Evolutionary conservation across 2,888 invertebrate genomes (phyloP), one percentile per base, ranked within the genome.

Genomic region (Prosapia bicincta): DNA sequence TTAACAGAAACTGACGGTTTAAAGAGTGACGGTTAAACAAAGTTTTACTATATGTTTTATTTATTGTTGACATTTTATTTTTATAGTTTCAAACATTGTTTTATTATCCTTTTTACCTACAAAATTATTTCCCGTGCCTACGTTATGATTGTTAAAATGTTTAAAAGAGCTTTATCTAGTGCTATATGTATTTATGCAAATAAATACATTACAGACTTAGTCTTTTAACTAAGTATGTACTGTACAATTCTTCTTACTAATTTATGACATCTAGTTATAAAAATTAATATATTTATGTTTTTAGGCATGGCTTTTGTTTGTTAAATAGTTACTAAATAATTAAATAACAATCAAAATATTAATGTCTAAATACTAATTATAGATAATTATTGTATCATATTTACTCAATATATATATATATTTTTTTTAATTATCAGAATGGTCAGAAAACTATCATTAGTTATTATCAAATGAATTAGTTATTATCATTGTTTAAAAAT

Each of bases 341-440:
- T 74, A 69, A n/a, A n/a, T 74, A 74, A 54, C 74, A 74, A 74
- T 74, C 74, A 69, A 74, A 74, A 74, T n/a, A 24, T 25, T 69
- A 69, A 67, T 54, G 54, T 69, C 74, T 74, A 74, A 74, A 74
- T 74, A 69, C 24, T 74, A 74, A 74, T 67, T 38, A 67, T 54
- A 54, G 54, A 54, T 54, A 54, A 54, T 54, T 65, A 72, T n/a
- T 66, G 72, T 66, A 72, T 72, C 67, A 54, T 54, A 54, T 54
- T 20, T n/a, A n/a, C n/a, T n/a, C n/a, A n/a, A n/a, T n/a, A n/a
- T n/a, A n/a, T n/a, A n/a, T n/a, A n/a, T n/a, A n/a, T n/a, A n/a
- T n/a, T n/a, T n/a, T n/a, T n/a, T n/a, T n/a, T n/a, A 54, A 54
- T 20, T 54, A 20, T 3, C 54, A 54, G 54, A 54, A 54, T 54